Percentiles rank a stretch among this genome's conserved stretches.
Conservation (phyloP, 53 echinoderm and acorn worm species). For the Patiria pectinifera region DNA sequence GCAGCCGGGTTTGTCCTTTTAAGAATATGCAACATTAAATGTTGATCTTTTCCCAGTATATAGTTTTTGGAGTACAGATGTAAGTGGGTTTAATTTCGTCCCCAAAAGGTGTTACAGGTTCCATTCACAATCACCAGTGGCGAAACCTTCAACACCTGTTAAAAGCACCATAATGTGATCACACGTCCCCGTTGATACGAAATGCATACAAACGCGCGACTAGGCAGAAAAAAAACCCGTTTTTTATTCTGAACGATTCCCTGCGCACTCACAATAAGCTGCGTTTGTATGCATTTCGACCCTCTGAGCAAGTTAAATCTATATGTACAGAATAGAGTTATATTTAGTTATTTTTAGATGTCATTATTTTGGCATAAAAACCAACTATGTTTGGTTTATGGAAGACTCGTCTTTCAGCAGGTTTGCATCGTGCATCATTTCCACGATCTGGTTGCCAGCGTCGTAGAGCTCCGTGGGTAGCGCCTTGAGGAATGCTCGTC, state of each 20-base stretch:
- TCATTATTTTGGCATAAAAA: constrained; percentile 13
- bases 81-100: too few relatives aligned
- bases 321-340: not conserved
- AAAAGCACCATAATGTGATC: constrained; percentile 6
- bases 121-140: not conserved
- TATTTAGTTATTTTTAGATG: not conserved
- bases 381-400: constrained; percentile 39
- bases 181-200: not conserved
- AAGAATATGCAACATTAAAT: too few relatives aligned
- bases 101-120: not conserved
- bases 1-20: too few relatives aligned
- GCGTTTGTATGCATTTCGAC: constrained; percentile 25
- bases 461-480: constrained; percentile 82
- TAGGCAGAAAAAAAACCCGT: not conserved
- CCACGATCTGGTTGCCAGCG: constrained; percentile 83
- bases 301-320: not conserved
- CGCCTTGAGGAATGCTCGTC: constrained; percentile 78
- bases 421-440: constrained; percentile 82
- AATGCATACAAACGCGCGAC: not conserved
- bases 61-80: not conserved
- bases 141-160: not conserved
- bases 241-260: not conserved
- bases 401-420: constrained; percentile 66
- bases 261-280: not conserved
- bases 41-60: not conserved